A percentile compares a stretch with the other conserved stretches of the same genome.
Conservation (phyloP, 2,113 vertebrate species). For the Ranitomeya variabilis region DNA sequence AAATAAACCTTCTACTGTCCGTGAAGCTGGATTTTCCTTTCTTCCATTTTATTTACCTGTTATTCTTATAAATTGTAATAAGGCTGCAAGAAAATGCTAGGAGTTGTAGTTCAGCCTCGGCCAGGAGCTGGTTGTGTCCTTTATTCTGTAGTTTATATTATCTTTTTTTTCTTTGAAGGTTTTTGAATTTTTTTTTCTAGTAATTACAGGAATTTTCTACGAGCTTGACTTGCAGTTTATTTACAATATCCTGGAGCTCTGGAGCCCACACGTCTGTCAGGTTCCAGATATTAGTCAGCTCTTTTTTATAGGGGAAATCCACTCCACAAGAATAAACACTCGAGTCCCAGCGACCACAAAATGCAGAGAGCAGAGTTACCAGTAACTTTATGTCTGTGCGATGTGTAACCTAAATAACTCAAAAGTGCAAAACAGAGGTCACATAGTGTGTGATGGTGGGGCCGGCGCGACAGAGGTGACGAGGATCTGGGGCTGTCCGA, state of each 20-base stretch:
- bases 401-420: conserved; percentile 26
- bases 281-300: conserved; percentile 38
- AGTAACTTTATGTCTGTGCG: background rate
- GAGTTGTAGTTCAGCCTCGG: too few species aligned
- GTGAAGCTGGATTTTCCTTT: too few species aligned
- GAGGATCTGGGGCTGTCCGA: conserved; percentile 8
- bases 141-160: too few species aligned
- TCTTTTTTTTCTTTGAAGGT: background rate
- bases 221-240: background rate
- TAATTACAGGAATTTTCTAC: background rate
- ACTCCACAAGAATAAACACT: background rate
- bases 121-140: too few species aligned
- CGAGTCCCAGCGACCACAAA: background rate
- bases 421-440: background rate
- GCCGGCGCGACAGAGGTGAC: background rate
- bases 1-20: too few species aligned
- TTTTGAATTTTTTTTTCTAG: background rate
- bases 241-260: background rate
- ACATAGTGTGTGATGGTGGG: background rate
- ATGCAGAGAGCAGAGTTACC: conserved; percentile 18
- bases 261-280: conserved; percentile 18
- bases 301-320: conserved; percentile 37
- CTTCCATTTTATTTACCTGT: too few species aligned
- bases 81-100: too few species aligned
- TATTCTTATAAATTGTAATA: too few species aligned